Evolutionary conservation across 2,888 invertebrate genomes (phyloP).

Genomic region (Tetragonula carbonaria): DNA sequence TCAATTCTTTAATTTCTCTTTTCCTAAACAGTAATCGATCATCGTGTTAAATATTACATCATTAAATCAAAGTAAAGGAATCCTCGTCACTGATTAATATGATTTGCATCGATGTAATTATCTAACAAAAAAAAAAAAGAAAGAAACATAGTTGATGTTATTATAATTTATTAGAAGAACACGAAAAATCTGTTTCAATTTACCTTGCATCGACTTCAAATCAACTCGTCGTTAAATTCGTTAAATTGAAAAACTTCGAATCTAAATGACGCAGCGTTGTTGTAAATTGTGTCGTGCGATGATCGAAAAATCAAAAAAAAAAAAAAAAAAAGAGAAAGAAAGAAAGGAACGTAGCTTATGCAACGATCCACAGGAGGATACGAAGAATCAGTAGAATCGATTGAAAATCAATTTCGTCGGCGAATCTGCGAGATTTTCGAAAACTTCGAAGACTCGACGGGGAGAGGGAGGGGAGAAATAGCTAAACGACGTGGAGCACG

Average conservation of each 20-base stretch:
- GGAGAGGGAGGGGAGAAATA: neutral
- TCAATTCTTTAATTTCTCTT: neutral
- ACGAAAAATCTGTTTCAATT: no score
- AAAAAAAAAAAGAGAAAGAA: neutral
- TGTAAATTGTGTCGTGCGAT: no score
- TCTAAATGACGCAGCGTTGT: no score
- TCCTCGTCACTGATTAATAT: neutral
- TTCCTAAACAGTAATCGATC: no score
- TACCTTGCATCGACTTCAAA: no score
- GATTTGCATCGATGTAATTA: no score
- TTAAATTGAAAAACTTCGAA: no score
- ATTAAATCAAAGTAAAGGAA: neutral
- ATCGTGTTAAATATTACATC: neutral
- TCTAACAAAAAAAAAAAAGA: no score
- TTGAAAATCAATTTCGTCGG: conserved; percentile 8
- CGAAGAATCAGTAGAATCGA: neutral
- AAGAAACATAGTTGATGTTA: no score
- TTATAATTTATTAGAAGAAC: no score
- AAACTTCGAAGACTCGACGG: conserved; percentile 1
- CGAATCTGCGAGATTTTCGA: neutral
- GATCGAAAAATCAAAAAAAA: no score
- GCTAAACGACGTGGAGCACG: conserved; percentile 1
- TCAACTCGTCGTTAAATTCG: no score
- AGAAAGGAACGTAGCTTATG: neutral
- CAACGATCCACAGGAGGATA: neutral